phyloP scores from a whole-genome alignment of 2,888 invertebrate species.

The Diarsia dahlii region DNA sequence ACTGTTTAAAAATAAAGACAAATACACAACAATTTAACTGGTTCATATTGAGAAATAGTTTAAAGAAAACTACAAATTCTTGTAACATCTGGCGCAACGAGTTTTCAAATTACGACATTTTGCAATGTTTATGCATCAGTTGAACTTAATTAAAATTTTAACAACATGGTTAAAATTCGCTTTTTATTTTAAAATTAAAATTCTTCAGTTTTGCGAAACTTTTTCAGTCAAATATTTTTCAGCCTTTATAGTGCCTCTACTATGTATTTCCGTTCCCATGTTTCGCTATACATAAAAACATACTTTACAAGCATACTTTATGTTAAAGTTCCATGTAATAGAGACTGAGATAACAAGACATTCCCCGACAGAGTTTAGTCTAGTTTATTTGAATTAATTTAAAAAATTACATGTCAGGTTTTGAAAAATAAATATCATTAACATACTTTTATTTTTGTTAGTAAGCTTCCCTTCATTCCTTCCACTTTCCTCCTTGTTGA shows the following conservation, averaged over 20 bases:
- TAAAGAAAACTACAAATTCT: conserved; percentile 50
- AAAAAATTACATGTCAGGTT: too few relatives aligned
- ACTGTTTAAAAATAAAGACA: background rate
- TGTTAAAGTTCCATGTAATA: too few relatives aligned
- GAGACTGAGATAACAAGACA: too few relatives aligned
- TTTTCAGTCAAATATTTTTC: background rate
- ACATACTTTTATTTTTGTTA: too few relatives aligned
- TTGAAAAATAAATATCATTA: too few relatives aligned
- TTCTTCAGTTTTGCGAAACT: background rate
- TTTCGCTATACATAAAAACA: too few relatives aligned
- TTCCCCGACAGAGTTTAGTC: too few relatives aligned
- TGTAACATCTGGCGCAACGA: conserved; percentile 41
- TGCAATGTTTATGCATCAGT: conserved; percentile 48
- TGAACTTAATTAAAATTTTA: conserved; percentile 43
- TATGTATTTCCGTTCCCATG: background rate
- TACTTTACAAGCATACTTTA: too few relatives aligned
- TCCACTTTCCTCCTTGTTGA: too few relatives aligned
- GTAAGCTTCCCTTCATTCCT: too few relatives aligned
- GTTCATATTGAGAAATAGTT: conserved; percentile 11
- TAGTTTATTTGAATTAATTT: too few relatives aligned
- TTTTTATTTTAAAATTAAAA: conserved; percentile 5
- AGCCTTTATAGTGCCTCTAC: background rate
- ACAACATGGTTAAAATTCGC: background rate
- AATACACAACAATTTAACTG: conserved; percentile 20
- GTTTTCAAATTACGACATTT: conserved; percentile 43